These are phyloP conservation scores for Pandemis cinnamomeana DNA, from an alignment of 2,888 invertebrate species.

Conservation along the genomic window DNA sequence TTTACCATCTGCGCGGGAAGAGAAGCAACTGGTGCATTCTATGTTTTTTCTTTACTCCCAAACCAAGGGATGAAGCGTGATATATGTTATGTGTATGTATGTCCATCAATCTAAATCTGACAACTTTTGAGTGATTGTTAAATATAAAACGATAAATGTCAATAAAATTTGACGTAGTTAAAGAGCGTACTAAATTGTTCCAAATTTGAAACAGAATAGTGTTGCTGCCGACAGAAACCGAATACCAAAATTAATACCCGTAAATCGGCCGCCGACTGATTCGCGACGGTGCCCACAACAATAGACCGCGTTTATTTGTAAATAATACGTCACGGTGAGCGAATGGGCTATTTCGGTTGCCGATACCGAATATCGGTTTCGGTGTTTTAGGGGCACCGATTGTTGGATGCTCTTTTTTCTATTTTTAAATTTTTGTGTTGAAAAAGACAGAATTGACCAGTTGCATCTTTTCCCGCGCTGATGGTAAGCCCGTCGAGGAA, in stretches of 20 bases:
- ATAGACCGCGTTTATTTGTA: conserved; percentile 76
- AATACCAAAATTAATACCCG: conserved; percentile 34
- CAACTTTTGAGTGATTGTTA: too few species aligned
- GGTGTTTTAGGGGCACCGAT: not conserved
- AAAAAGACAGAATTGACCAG: too few species aligned
- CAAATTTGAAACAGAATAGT: conserved; percentile 14
- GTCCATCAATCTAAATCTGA: too few species aligned
- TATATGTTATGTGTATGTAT: too few species aligned
- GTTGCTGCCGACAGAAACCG: conserved; percentile 21
- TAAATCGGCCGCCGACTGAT: conserved; percentile 55
- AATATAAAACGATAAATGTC: not conserved
- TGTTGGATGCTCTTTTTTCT: not conserved
- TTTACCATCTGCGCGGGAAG: too few species aligned
- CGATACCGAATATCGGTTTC: conserved; percentile 35
- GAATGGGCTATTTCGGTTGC: conserved; percentile 48
- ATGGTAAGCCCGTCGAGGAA: too few species aligned
- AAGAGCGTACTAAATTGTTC: not conserved
- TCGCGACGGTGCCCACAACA: conserved; percentile 66
- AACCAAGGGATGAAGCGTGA: too few species aligned
- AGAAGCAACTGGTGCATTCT: too few species aligned
- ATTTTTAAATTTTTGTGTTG: too few species aligned
- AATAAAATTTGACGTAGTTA: not conserved
- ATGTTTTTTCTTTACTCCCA: too few species aligned
- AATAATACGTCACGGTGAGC: conserved; percentile 74
- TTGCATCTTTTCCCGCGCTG: too few species aligned